Conservation (phyloP, 1,140 invertebrate species). For the Zaprionus kolodkinae region DNA sequence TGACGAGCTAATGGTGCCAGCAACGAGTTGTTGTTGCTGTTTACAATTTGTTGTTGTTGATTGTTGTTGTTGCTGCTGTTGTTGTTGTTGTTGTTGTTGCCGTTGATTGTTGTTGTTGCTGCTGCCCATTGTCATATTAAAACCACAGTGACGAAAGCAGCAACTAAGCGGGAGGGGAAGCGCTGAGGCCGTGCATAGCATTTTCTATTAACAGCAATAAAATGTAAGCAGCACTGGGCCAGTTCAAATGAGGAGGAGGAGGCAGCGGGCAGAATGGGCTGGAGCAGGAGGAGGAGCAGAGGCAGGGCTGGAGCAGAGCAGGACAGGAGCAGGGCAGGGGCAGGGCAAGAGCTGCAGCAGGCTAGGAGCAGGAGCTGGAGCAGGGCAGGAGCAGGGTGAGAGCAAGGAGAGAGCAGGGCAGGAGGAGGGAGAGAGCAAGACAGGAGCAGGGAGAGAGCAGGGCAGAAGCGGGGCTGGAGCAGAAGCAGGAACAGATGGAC, state of each 20-base stretch:
- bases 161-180: neutral
- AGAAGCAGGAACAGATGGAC: too few relatives aligned
- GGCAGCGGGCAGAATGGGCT: too few relatives aligned
- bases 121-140: slow-evolving; percentile 65
- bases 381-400: neutral
- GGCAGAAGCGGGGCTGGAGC: neutral
- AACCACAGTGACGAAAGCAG: slow-evolving; percentile 72
- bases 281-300: neutral
- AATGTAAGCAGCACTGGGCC: slow-evolving; percentile 39
- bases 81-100: slow-evolving; percentile 24
- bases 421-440: neutral
- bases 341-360: neutral
- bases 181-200: slow-evolving; percentile 63
- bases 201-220: slow-evolving; percentile 74
- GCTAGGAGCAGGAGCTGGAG: neutral
- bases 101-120: slow-evolving; percentile 29
- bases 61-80: neutral
- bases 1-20: slow-evolving; percentile 66
- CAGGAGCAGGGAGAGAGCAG: neutral
- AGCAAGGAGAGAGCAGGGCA: neutral
- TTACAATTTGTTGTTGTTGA: slow-evolving; percentile 12
- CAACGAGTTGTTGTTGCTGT: slow-evolving; percentile 21
- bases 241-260: neutral
- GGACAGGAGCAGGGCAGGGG: neutral
- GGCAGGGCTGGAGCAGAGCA: too few relatives aligned